Percentiles rank a stretch among this genome's conserved stretches.
Evolutionary conservation across 2,113 vertebrate species (phyloP).

Genomic region (Elanus axillaris): DNA sequence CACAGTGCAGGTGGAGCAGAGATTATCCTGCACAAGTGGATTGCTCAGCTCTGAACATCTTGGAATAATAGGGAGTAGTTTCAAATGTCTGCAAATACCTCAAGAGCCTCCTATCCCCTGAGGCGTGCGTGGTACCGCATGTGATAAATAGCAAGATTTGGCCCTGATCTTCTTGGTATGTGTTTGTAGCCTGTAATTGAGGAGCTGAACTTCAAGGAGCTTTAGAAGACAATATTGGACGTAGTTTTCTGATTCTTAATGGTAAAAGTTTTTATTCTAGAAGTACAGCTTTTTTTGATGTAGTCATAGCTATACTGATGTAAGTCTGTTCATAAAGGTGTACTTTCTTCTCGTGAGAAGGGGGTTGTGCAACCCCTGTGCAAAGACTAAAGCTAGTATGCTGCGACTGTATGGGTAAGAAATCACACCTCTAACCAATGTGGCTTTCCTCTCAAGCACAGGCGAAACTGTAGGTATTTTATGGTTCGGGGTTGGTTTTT

Average conservation of each 20-base stretch:
- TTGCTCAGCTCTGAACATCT: not conserved
- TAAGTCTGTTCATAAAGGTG: not conserved
- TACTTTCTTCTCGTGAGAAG: not conserved
- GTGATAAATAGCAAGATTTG: not conserved
- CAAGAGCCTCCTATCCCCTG: fast-evolving
- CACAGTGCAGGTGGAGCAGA: not conserved
- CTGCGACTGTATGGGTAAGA: not conserved
- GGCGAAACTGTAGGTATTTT: not conserved
- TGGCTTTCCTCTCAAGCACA: not conserved
- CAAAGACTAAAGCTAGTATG: not conserved
- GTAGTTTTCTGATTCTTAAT: not conserved
- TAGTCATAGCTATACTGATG: not conserved
- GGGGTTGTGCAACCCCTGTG: not conserved
- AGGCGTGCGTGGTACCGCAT: fast-evolving
- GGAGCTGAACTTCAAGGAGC: not conserved
- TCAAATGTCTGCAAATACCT: not conserved
- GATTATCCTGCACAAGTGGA: not conserved
- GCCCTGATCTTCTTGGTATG: not conserved
- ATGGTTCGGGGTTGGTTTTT: not conserved
- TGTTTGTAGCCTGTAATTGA: not conserved
- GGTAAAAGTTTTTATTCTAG: not conserved
- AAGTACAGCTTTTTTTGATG: not conserved
- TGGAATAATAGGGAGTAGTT: not conserved
- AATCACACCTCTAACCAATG: not conserved
- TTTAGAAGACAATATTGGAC: not conserved